phyloP scores from a whole-genome alignment of 2,113 vertebrate species.

The Lycocorax pyrrhopterus region DNA sequence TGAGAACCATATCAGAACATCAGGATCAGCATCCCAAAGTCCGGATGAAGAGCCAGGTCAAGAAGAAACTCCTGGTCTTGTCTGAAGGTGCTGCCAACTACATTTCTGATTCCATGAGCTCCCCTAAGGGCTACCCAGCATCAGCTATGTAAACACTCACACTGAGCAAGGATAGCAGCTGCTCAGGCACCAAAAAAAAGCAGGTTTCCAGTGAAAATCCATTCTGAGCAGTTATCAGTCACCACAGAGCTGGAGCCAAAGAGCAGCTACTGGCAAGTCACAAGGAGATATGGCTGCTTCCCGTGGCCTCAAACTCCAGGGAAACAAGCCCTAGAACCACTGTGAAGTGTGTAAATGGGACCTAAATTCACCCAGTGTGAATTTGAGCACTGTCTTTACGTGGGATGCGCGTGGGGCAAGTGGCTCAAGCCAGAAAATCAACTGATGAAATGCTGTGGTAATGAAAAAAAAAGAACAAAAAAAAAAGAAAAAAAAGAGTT shows the following conservation, averaged over 20 bases:
- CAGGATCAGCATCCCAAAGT: background rate
- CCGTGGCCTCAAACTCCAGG: background rate
- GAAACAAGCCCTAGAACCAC: background rate
- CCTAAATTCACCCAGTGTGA: background rate
- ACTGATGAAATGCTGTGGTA: background rate
- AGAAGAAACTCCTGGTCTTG: background rate
- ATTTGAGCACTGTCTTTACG: background rate
- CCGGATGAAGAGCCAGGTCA: background rate
- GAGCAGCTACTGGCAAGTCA: background rate
- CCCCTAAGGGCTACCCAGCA: background rate
- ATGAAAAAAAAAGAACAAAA: accelerated
- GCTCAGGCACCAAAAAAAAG: background rate
- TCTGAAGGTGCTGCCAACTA: background rate
- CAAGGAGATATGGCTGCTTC: background rate
- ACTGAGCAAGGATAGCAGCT: background rate
- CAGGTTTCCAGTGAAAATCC: background rate
- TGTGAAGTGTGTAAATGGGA: background rate
- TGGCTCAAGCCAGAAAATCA: background rate
- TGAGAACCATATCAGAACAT: background rate
- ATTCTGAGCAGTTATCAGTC: background rate
- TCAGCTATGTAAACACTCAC: background rate
- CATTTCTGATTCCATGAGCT: background rate
- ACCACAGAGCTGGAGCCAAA: background rate
- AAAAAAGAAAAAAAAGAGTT: background rate
- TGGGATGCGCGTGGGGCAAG: background rate